Evolutionary conservation across 2,113 vertebrate genomes (phyloP).

Genomic region (Vanacampus margaritifer): DNA sequence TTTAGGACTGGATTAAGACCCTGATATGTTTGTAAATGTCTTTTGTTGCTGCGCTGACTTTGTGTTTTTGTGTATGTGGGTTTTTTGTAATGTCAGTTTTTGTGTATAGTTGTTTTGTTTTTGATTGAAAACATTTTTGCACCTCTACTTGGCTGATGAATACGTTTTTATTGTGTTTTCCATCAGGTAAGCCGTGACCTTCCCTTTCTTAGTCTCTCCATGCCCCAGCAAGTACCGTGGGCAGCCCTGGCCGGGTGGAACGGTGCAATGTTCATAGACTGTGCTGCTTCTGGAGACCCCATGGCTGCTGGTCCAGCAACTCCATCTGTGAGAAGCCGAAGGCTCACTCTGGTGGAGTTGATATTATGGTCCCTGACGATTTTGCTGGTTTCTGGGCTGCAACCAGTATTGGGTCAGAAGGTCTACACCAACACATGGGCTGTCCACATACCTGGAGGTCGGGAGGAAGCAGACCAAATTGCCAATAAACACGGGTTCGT

Average conservation of each 20-base stretch:
- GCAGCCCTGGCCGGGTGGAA: slow-evolving; percentile 42
- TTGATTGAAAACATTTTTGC: no score
- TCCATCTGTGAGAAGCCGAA: slow-evolving; percentile 61
- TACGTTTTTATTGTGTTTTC: background rate
- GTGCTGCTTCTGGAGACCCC: slow-evolving; percentile 51
- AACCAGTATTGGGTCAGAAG: slow-evolving; percentile 66
- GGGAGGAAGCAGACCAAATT: slow-evolving; percentile 76
- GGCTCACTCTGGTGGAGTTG: slow-evolving; percentile 57
- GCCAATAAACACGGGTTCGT: slow-evolving; percentile 88
- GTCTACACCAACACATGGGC: slow-evolving; percentile 97
- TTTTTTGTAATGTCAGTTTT: no score
- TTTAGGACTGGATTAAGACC: no score
- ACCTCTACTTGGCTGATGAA: background rate
- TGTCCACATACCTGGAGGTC: slow-evolving; percentile 81
- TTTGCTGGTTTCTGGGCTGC: slow-evolving; percentile 70
- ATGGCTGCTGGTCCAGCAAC: slow-evolving; percentile 57
- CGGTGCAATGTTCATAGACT: slow-evolving; percentile 52
- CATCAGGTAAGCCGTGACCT: slow-evolving; percentile 56
- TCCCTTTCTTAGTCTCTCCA: slow-evolving; percentile 39
- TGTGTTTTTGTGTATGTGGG: no score
- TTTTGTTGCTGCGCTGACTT: no score
- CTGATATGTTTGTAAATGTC: no score
- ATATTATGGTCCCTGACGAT: slow-evolving; percentile 76
- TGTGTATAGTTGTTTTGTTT: no score
- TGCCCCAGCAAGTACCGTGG: slow-evolving; percentile 56